Conservation (phyloP, 2,888 invertebrate genomes). For the Agrochola macilenta region DNA sequence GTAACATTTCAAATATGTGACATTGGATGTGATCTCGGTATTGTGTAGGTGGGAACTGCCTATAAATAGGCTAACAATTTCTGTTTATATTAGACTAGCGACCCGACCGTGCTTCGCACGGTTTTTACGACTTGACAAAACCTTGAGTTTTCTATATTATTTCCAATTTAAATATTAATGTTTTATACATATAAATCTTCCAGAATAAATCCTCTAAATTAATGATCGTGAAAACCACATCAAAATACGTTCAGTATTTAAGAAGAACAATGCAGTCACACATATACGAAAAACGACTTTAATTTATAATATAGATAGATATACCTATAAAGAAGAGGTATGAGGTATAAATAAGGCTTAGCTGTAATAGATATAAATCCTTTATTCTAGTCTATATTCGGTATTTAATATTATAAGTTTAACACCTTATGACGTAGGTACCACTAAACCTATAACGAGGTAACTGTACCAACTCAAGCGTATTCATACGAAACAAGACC, state of each 20-base stretch:
- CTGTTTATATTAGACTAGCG: background rate
- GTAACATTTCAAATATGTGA: background rate
- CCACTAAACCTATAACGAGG: constrained; percentile 11
- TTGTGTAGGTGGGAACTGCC: background rate
- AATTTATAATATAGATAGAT: too few relatives aligned
- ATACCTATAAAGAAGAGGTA: background rate
- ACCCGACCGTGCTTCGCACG: background rate
- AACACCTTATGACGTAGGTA: constrained; percentile 1
- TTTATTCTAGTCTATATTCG: background rate
- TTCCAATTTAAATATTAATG: background rate
- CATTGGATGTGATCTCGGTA: background rate
- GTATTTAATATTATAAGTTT: background rate
- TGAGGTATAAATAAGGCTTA: background rate
- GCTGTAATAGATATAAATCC: background rate
- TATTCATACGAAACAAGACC: constrained; percentile 37
- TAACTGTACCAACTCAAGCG: background rate
- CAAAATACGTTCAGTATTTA: background rate
- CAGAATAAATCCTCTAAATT: background rate
- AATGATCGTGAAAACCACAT: background rate
- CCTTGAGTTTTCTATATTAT: background rate
- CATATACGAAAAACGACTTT: background rate
- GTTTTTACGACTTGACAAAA: background rate
- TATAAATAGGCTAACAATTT: background rate
- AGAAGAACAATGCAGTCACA: background rate
- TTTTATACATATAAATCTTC: background rate